phyloP scores from a whole-genome alignment of 2,888 invertebrate species.

The Clunio marinus region DNA sequence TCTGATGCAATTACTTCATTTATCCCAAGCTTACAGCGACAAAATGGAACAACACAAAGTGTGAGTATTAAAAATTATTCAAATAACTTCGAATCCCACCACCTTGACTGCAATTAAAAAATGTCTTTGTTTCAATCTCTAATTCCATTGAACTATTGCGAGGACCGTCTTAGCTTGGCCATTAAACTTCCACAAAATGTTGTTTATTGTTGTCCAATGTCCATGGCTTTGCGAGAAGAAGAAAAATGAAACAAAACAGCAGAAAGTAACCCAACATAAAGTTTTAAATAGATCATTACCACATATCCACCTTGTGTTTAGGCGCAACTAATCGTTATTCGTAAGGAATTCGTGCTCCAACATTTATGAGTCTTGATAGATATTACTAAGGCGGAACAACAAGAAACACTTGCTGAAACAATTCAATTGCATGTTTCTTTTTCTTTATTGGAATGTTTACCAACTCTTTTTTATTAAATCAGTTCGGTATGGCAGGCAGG shows the following conservation, averaged over 20 bases:
- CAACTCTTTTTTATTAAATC: constrained; percentile 23
- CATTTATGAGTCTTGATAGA: neutral
- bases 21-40: too few species aligned
- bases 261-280: neutral
- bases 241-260: neutral
- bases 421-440: constrained; percentile 28
- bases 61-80: too few species aligned
- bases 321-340: constrained; percentile 22
- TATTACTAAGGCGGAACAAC: constrained; percentile 30
- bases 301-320: constrained; percentile 3
- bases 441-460: constrained; percentile 15
- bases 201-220: too few species aligned
- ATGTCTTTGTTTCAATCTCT: too few species aligned
- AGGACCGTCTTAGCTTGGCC: too few species aligned
- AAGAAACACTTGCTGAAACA: constrained; percentile 25
- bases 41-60: too few species aligned
- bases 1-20: too few species aligned
- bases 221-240: constrained; percentile 19
- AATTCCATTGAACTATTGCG: too few species aligned
- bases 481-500: constrained; percentile 32
- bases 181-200: too few species aligned
- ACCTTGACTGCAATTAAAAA: too few species aligned
- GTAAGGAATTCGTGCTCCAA: constrained; percentile 19
- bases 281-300: constrained; percentile 37
- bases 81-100: too few species aligned